A percentile compares a stretch with the other conserved stretches of the same genome.
Evolutionary conservation across 2,888 invertebrate species (phyloP).

Genomic region (Drosophila falleni): DNA sequence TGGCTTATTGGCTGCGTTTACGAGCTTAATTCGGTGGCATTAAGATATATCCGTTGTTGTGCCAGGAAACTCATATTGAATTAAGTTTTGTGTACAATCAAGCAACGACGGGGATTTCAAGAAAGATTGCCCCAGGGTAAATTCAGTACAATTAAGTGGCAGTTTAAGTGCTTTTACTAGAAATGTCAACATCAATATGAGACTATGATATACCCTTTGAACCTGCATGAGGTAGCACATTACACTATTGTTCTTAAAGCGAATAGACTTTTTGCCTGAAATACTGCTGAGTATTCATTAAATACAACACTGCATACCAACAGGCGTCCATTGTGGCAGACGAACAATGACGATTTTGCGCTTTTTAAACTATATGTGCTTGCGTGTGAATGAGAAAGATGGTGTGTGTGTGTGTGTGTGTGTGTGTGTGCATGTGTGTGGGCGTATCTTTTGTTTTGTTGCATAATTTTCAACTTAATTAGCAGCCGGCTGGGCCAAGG

Average conservation of each 20-base stretch:
- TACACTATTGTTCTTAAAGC: background rate
- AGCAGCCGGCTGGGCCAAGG: slow-evolving; percentile 34
- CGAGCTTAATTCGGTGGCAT: slow-evolving; percentile 46
- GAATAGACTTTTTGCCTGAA: background rate
- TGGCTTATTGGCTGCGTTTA: slow-evolving; percentile 36
- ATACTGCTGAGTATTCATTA: background rate
- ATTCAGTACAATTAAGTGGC: slow-evolving; percentile 15
- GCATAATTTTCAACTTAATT: slow-evolving; percentile 52
- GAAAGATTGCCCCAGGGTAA: background rate
- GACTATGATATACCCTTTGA: slow-evolving; percentile 1
- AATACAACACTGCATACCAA: slow-evolving; percentile 21
- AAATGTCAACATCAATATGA: background rate
- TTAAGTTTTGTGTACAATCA: slow-evolving; percentile 15
- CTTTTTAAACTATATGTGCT: slow-evolving; percentile 37
- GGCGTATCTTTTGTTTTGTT: slow-evolving; percentile 30
- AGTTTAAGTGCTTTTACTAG: background rate
- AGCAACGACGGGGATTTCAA: background rate
- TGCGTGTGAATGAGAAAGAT: background rate
- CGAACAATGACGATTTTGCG: slow-evolving; percentile 48
- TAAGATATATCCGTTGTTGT: slow-evolving; percentile 36
- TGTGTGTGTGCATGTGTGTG: slow-evolving; percentile 3
- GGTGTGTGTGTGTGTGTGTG: too few relatives aligned
- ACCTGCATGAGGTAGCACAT: background rate
- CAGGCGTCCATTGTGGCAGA: slow-evolving; percentile 25
- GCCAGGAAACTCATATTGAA: slow-evolving; percentile 1